A percentile compares a stretch with the other conserved stretches of the same genome.
These are phyloP conservation scores for Drosophila mayri DNA, from an alignment of 1,140 invertebrate species.

Conservation along the genomic window DNA sequence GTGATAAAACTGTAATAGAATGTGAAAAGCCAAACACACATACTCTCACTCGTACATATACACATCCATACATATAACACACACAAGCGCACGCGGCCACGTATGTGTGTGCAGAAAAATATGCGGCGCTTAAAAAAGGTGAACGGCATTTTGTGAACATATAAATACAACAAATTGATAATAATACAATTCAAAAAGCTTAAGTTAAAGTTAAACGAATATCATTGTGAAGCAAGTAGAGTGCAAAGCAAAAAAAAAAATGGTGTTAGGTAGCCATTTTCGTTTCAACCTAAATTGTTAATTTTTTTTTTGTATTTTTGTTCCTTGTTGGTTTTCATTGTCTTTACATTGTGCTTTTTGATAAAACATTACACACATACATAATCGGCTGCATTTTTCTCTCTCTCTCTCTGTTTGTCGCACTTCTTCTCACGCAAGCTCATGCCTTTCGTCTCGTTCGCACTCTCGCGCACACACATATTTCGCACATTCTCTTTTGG, in stretches of 20 bases:
- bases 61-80: conserved; percentile 25
- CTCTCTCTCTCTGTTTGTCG: neutral
- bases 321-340: conserved; percentile 60
- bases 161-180: conserved; percentile 19
- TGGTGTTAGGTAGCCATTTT: conserved; percentile 56
- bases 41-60: conserved; percentile 30
- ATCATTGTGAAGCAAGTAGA: neutral
- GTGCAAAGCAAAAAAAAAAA: neutral
- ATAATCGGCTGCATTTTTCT: conserved; percentile 29
- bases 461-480: conserved; percentile 22
- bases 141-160: conserved; percentile 75
- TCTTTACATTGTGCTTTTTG: conserved; percentile 76
- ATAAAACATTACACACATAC: conserved; percentile 73
- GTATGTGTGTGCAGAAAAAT: conserved; percentile 82
- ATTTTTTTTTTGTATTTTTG: conserved; percentile 31
- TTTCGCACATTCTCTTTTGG: conserved; percentile 53
- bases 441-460: conserved; percentile 36
- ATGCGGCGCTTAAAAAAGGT: conserved; percentile 83
- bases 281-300: conserved; percentile 64
- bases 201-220: conserved; percentile 6
- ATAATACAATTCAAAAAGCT: conserved; percentile 30
- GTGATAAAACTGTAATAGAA: conserved; percentile 80
- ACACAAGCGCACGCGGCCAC: conserved; percentile 47
- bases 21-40: conserved; percentile 71
- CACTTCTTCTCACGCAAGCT: conserved; percentile 16